Evolutionary conservation across 2,113 vertebrate species (phyloP).

Genomic region (Hydrochoerus hydrochaeris): DNA sequence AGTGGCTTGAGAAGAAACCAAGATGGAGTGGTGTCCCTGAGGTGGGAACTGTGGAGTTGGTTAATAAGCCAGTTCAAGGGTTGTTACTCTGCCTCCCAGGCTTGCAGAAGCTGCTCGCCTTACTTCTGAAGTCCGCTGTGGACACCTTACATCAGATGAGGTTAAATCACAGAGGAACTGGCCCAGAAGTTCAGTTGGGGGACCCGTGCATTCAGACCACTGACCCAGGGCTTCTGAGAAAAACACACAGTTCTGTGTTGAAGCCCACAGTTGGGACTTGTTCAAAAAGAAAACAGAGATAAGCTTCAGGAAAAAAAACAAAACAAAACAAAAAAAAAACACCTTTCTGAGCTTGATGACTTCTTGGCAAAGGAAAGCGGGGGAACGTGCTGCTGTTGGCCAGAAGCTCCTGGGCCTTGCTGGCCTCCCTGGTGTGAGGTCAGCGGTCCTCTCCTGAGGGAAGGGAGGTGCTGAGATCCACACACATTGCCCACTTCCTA

Average conservation of each 20-base stretch:
- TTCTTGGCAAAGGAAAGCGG: slow-evolving; percentile 68
- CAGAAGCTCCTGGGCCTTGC: neutral
- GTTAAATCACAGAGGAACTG: neutral
- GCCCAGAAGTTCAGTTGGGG: neutral
- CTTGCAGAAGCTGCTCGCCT: neutral
- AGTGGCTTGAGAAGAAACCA: neutral
- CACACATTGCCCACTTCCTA: neutral
- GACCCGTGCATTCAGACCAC: neutral
- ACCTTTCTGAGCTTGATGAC: slow-evolving; percentile 18
- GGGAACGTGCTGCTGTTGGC: neutral
- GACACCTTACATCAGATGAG: rapidly evolving
- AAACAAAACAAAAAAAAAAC: neutral
- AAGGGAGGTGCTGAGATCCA: neutral
- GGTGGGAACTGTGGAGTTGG: rapidly evolving
- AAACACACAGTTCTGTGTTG: slow-evolving; percentile 8
- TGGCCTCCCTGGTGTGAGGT: neutral
- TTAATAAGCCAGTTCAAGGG: neutral
- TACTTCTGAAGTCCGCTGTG: neutral
- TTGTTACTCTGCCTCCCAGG: neutral
- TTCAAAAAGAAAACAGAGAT: slow-evolving; percentile 73
- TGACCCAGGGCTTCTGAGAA: slow-evolving; percentile 40
- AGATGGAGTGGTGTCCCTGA: neutral
- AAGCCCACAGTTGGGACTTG: slow-evolving; percentile 14
- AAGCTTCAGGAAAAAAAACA: slow-evolving; percentile 35
- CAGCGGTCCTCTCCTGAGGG: neutral